Conservation (phyloP, 2,888 invertebrate genomes). For the Hemithea aestivaria region DNA sequence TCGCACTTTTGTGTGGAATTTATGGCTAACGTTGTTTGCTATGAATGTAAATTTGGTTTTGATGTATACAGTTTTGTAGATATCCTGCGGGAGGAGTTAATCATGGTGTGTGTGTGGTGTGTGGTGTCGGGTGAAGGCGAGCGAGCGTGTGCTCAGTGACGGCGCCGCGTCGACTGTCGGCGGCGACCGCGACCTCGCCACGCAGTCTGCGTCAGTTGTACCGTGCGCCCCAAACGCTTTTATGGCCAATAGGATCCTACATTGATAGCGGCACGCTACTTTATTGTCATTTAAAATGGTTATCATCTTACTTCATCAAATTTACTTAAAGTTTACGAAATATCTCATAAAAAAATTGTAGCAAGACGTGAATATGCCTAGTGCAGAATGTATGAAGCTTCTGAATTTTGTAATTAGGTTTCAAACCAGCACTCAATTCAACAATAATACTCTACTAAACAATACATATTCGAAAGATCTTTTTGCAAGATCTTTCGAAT, state of each 20-base stretch:
- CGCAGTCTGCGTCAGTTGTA: constrained; percentile 47
- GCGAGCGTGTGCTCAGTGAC: constrained; percentile 38
- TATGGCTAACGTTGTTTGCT: constrained; percentile 69
- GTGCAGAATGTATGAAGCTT: no score
- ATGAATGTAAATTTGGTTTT: constrained; percentile 68
- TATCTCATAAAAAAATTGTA: no score
- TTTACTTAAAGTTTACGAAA: background rate
- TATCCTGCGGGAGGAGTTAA: constrained; percentile 31
- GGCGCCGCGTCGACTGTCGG: constrained; percentile 58
- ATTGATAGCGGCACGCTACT: constrained; percentile 17
- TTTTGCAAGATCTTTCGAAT: no score
- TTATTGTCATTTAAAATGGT: constrained; percentile 10
- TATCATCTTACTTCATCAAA: constrained; percentile 7
- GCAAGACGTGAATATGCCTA: no score
- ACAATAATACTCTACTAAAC: constrained; percentile 21
- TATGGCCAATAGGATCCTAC: constrained; percentile 37
- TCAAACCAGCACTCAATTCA: constrained; percentile 21
- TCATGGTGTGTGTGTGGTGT: constrained; percentile 16
- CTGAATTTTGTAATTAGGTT: no score
- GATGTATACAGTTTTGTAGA: constrained; percentile 36
- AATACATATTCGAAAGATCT: constrained; percentile 33
- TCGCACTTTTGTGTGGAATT: constrained; percentile 75
- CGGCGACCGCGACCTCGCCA: constrained; percentile 10
- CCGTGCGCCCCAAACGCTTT: constrained; percentile 45
- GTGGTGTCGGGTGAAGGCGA: constrained; percentile 24